These are phyloP conservation scores for Zhuqinia jingwanae DNA, from an alignment of 2,888 invertebrate genomes.

Conservation along the genomic window DNA sequence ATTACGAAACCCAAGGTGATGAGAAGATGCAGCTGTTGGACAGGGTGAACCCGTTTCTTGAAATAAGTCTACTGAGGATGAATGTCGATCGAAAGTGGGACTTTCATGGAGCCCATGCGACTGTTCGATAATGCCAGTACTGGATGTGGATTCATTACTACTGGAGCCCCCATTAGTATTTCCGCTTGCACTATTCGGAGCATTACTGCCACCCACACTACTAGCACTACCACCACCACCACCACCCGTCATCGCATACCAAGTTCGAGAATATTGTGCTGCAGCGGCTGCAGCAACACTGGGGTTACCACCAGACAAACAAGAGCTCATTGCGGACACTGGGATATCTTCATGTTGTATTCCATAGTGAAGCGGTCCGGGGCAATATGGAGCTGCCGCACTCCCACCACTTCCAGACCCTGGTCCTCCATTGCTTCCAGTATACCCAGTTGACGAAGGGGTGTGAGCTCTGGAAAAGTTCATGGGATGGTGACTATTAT, in stretches of 20 bases:
- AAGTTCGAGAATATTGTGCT: conserved; percentile 74
- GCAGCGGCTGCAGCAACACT: conserved; percentile 74
- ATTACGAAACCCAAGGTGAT: conserved; percentile 75
- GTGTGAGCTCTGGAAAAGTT: conserved; percentile 74
- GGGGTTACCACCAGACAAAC: conserved; percentile 62
- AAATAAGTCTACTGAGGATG: conserved; percentile 70
- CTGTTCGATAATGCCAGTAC: conserved; percentile 43
- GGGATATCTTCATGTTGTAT: conserved; percentile 74
- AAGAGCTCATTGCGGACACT: conserved; percentile 67
- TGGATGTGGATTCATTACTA: conserved; percentile 1
- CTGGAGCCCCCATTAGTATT: conserved; percentile 34
- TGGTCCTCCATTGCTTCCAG: conserved; percentile 24
- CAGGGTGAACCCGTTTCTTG: conserved; percentile 74
- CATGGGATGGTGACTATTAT: conserved; percentile 68
- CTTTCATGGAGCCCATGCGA: conserved; percentile 62
- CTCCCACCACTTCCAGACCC: conserved; percentile 52
- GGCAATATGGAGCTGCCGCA: conserved; percentile 64
- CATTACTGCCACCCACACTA: conserved; percentile 62
- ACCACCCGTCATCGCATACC: conserved; percentile 75
- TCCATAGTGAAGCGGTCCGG: conserved; percentile 72
- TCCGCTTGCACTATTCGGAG: conserved; percentile 43
- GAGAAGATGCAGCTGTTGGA: conserved; percentile 61
- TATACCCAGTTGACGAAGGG: conserved; percentile 62
- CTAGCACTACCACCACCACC: conserved; percentile 67
- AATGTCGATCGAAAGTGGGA: conserved; percentile 72